These are phyloP conservation scores for Nephrotoma flavescens DNA, from an alignment of 2,888 invertebrate genomes.

Conservation along the genomic window DNA sequence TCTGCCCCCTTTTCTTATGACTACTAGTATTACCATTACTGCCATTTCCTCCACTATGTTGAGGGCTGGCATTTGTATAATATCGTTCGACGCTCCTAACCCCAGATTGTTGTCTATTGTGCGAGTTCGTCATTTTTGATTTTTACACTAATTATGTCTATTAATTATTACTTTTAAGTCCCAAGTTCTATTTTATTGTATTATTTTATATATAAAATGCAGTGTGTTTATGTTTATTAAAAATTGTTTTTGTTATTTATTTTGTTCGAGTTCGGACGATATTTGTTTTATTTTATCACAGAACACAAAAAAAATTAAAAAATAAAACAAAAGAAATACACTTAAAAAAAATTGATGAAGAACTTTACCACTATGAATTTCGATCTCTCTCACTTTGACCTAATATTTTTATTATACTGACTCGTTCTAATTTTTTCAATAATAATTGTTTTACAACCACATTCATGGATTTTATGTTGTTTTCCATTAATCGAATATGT, in stretches of 20 bases:
- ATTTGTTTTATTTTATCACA: conserved; percentile 6
- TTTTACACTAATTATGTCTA: not conserved
- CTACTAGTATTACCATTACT: not conserved
- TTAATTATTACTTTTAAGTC: not conserved
- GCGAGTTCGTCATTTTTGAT: conserved; percentile 11
- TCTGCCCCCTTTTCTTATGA: not conserved
- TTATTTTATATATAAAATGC: conserved; percentile 2
- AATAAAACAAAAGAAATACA: not conserved
- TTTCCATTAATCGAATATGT: not conserved
- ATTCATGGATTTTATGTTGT: not conserved
- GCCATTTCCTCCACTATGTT: not conserved
- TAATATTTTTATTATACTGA: not conserved
- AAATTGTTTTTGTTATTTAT: not conserved
- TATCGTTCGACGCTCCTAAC: conserved; percentile 11
- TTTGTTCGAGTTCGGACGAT: conserved; percentile 3
- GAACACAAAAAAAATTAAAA: conserved; percentile 5
- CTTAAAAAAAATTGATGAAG: not conserved
- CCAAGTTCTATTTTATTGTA: not conserved
- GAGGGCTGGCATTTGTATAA: conserved; percentile 1
- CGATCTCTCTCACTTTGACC: not conserved
- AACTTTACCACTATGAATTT: not conserved
- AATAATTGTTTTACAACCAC: not conserved
- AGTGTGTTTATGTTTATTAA: conserved; percentile 1
- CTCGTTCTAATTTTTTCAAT: not conserved
- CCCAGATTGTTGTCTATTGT: conserved; percentile 10